Evolutionary conservation across 2,888 invertebrate genomes (phyloP).

Genomic region (Pachliopta kotzebuea): DNA sequence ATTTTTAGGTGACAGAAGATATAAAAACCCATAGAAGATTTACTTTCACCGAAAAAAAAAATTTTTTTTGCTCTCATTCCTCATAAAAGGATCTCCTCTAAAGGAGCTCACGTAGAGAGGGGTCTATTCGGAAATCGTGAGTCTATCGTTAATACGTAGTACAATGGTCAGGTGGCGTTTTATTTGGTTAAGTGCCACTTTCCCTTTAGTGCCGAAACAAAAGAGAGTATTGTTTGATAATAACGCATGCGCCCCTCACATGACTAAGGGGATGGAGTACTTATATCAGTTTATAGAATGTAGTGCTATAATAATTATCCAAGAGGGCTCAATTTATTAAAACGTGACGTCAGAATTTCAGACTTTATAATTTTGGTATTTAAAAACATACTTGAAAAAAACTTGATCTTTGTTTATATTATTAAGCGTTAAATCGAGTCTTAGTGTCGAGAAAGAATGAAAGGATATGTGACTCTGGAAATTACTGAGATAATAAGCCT

Average conservation of each 20-base stretch:
- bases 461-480: too few species aligned
- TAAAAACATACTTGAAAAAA: too few species aligned
- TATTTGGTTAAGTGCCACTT: conserved; percentile 21
- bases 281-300: conserved; percentile 18
- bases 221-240: conserved; percentile 24
- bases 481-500: too few species aligned
- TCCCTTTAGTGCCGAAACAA: conserved; percentile 2
- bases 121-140: conserved; percentile 8
- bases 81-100: not conserved
- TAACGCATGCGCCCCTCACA: conserved; percentile 19
- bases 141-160: conserved; percentile 4
- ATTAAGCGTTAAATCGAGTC: too few species aligned
- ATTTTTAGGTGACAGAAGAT: too few species aligned
- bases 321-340: not conserved
- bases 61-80: not conserved
- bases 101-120: conserved; percentile 5
- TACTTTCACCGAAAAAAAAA: too few species aligned
- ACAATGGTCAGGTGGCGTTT: conserved; percentile 20
- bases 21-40: too few species aligned
- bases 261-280: conserved; percentile 13
- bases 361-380: not conserved
- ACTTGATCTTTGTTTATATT: too few species aligned
- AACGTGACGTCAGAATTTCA: not conserved
- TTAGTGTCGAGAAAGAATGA: too few species aligned
- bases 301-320: not conserved